Conservation (phyloP, 2,888 invertebrate species). For the Drosophila mercatorum region DNA sequence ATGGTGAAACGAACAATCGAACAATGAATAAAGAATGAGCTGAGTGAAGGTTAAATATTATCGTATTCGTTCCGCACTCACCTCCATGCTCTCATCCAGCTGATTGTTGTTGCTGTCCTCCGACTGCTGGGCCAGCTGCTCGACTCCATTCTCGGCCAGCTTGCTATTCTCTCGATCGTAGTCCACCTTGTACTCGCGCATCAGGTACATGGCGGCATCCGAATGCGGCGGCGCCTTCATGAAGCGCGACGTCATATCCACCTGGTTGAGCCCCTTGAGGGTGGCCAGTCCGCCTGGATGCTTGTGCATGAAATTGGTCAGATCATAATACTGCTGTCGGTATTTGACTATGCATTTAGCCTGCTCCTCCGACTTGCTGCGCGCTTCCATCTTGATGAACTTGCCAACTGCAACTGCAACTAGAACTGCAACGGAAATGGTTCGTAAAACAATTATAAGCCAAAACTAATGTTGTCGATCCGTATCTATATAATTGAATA, state of each 20-base stretch:
- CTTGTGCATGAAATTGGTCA: conserved; percentile 88
- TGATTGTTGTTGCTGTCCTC: conserved; percentile 76
- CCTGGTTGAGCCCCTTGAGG: conserved; percentile 84
- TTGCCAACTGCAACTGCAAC: conserved; percentile 51
- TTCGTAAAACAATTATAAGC: conserved; percentile 7
- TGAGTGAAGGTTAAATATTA: conserved; percentile 4
- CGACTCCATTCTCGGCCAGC: conserved; percentile 41
- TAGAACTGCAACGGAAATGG: conserved; percentile 37
- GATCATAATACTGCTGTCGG: conserved; percentile 87
- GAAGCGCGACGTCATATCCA: conserved; percentile 82
- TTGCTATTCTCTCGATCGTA: conserved; percentile 1
- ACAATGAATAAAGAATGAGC: conserved; percentile 17
- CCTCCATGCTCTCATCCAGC: conserved; percentile 84
- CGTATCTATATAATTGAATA: conserved; percentile 49
- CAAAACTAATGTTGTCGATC: conserved; percentile 24
- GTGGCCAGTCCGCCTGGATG: conserved; percentile 91
- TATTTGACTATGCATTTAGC: conserved; percentile 83
- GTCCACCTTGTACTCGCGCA: conserved; percentile 82
- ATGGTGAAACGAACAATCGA: conserved; percentile 9
- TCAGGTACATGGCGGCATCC: conserved; percentile 84
- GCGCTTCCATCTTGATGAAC: conserved; percentile 43
- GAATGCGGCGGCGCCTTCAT: conserved; percentile 83
- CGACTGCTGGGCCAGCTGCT: conserved; percentile 38
- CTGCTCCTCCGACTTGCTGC: conserved; percentile 27
- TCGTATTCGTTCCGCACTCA: conserved; percentile 50